phyloP scores from a whole-genome alignment of 53 echinoderm and acorn worm genomes.

The Glandiceps talaboti region DNA sequence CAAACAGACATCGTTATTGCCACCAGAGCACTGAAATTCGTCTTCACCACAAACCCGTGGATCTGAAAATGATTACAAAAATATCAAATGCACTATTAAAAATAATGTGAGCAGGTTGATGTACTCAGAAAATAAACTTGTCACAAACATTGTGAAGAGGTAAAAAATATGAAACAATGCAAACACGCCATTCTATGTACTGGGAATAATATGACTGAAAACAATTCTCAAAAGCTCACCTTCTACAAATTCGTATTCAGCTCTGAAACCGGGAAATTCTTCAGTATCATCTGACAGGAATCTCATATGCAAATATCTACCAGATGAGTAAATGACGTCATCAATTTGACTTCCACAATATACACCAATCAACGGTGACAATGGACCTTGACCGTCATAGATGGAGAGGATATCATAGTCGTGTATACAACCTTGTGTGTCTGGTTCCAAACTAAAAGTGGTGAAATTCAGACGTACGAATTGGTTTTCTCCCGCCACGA shows the following conservation, averaged over 20 bases:
- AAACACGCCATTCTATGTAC: too few relatives aligned
- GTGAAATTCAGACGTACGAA: not conserved
- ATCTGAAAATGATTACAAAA: not conserved
- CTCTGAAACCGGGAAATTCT: conserved; percentile 16
- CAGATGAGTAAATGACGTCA: conserved; percentile 8
- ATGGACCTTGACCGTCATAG: conserved; percentile 45
- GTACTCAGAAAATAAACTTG: too few relatives aligned
- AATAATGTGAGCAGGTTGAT: too few relatives aligned
- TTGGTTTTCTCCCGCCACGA: not conserved
- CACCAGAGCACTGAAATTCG: not conserved
- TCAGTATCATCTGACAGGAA: conserved; percentile 30
- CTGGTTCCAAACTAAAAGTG: not conserved
- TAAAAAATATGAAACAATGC: too few relatives aligned
- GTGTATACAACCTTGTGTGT: conserved; percentile 1
- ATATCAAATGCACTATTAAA: too few relatives aligned
- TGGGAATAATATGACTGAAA: too few relatives aligned
- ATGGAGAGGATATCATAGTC: conserved; percentile 54
- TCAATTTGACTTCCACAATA: conserved; percentile 45
- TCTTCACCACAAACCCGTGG: not conserved
- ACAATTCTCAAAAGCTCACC: too few relatives aligned
- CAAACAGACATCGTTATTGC: not conserved
- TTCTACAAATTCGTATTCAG: conserved; percentile 11
- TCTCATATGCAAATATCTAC: conserved; percentile 11
- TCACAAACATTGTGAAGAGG: too few relatives aligned
- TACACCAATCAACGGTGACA: conserved; percentile 5